Conservation (phyloP, 2,888 invertebrate species). For the Panopea generosa region DNA sequence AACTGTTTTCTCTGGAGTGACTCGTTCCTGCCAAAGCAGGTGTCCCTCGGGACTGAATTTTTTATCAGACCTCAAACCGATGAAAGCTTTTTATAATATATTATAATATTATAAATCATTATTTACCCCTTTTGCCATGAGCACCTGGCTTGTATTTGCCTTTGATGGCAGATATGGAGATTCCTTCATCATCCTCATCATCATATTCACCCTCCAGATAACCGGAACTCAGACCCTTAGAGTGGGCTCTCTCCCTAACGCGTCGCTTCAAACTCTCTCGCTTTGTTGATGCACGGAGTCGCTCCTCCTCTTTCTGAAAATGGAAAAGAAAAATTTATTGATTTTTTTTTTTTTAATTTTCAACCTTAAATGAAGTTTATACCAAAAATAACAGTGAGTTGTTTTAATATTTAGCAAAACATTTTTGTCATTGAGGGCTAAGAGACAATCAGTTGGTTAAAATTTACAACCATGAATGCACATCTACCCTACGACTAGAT, state of each 20-base stretch:
- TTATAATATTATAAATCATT: no score
- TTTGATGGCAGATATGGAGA: constrained; percentile 97
- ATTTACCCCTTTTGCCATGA: constrained; percentile 56
- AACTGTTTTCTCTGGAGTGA: no score
- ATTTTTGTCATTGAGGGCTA: no score
- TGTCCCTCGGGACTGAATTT: no score
- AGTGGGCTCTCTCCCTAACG: constrained; percentile 86
- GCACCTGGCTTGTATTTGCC: constrained; percentile 91
- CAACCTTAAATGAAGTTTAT: constrained; percentile 2
- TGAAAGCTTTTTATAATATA: no score
- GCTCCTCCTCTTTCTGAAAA: constrained; percentile 96
- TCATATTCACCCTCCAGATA: constrained; percentile 89
- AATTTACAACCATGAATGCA: no score
- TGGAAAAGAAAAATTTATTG: not conserved
- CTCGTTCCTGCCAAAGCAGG: no score
- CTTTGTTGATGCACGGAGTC: constrained; percentile 94
- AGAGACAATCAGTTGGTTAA: no score
- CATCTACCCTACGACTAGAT: no score
- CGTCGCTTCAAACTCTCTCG: constrained; percentile 89
- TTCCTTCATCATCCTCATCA: constrained; percentile 96
- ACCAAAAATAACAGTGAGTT: no score
- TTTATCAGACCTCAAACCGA: no score
- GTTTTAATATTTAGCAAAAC: no score
- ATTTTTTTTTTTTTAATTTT: not conserved
- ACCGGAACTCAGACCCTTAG: constrained; percentile 86